Conservation (phyloP, 2,888 invertebrate genomes). For the Platycheirus albimanus region DNA sequence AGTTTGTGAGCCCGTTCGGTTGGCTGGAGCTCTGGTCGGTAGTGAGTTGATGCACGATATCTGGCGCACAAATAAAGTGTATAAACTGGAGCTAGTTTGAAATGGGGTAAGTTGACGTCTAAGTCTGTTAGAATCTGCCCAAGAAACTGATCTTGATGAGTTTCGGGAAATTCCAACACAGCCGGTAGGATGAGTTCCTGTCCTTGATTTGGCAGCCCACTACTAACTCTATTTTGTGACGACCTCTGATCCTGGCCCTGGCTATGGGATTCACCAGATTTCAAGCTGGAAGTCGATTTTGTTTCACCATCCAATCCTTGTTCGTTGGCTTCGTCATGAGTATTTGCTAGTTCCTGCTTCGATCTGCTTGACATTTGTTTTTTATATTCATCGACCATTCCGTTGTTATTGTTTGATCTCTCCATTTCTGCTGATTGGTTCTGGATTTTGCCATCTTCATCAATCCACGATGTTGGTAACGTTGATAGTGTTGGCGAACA, state of each 20-base stretch:
- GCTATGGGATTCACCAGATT: conserved; percentile 90
- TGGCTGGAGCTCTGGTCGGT: conserved; percentile 95
- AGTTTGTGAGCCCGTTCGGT: conserved; percentile 95
- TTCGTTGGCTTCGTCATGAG: conserved; percentile 90
- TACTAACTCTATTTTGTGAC: conserved; percentile 79
- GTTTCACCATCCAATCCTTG: conserved; percentile 97
- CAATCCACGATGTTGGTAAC: conserved; percentile 82
- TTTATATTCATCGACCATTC: conserved; percentile 59
- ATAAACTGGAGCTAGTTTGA: conserved; percentile 98
- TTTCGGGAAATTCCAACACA: conserved; percentile 96
- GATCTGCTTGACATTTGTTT: conserved; percentile 28
- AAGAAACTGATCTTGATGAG: conserved; percentile 95
- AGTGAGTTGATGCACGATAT: conserved; percentile 96
- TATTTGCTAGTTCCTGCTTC: conserved; percentile 37
- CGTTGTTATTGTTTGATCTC: conserved; percentile 75
- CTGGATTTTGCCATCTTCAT: conserved; percentile 81
- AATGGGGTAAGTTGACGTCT: conserved; percentile 94
- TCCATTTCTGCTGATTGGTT: conserved; percentile 79
- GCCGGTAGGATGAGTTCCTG: conserved; percentile 96
- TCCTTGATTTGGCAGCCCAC: conserved; percentile 84
- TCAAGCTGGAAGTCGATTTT: conserved; percentile 92
- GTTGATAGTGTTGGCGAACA: conserved; percentile 82
- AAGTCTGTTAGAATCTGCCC: conserved; percentile 93
- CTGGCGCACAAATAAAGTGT: conserved; percentile 96
- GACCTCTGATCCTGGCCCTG: conserved; percentile 85